These are phyloP conservation scores for Xylocopa sonorina DNA, from an alignment of 1,140 invertebrate species.

Conservation along the genomic window DNA sequence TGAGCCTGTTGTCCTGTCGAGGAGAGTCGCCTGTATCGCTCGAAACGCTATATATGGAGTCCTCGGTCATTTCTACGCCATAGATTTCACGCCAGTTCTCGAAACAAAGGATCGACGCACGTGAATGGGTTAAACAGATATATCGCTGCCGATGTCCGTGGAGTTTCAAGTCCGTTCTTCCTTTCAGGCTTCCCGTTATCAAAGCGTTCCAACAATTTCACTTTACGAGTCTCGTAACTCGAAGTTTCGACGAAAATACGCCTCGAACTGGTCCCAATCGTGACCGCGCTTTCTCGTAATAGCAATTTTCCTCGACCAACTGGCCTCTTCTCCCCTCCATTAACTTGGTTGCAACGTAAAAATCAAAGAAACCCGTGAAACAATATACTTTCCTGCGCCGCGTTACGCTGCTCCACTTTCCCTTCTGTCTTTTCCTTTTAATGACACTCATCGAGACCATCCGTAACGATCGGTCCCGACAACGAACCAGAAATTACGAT, in stretches of 20 bases:
- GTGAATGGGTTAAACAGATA: too few species aligned
- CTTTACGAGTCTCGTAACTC: too few species aligned
- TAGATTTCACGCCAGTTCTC: background rate
- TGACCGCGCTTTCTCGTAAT: slow-evolving; percentile 17
- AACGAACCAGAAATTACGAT: slow-evolving; percentile 55
- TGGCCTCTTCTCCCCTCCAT: background rate
- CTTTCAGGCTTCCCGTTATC: too few species aligned
- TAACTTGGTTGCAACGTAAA: slow-evolving; percentile 27
- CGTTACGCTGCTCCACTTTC: slow-evolving; percentile 64
- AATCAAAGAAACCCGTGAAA: slow-evolving; percentile 60
- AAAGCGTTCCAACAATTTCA: too few species aligned
- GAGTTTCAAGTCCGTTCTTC: too few species aligned
- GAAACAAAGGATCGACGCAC: background rate
- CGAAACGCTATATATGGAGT: slow-evolving; percentile 23
- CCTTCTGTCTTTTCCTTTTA: slow-evolving; percentile 61
- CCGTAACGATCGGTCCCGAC: slow-evolving; percentile 49
- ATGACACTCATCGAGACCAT: slow-evolving; percentile 63
- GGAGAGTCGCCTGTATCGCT: slow-evolving; percentile 50
- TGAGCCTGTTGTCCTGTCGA: slow-evolving; percentile 64
- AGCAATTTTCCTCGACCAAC: background rate
- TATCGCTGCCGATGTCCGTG: too few species aligned
- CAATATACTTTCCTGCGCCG: slow-evolving; percentile 62
- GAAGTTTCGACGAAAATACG: background rate
- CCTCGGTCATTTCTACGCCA: background rate
- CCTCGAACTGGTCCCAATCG: background rate